Percentiles rank a stretch among this genome's conserved stretches.
Conservation (phyloP, 2,113 vertebrate genomes). For the Psittacus erithacus region DNA sequence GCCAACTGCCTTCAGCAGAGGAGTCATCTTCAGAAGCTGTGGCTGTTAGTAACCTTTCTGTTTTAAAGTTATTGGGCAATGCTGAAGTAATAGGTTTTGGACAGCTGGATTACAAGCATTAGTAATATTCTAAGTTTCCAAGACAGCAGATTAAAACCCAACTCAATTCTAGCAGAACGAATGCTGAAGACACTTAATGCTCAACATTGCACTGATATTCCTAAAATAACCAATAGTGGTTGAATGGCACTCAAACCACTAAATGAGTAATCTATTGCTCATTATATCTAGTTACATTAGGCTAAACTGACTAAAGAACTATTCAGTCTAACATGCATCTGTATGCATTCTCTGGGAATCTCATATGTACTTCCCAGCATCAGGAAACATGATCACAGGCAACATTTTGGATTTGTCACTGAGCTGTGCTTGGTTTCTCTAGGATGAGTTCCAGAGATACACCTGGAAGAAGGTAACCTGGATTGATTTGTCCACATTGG, state of each 20-base stretch:
- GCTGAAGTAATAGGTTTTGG: neutral
- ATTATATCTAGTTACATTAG: neutral
- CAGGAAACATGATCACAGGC: neutral
- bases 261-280: neutral
- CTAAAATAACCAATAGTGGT: neutral
- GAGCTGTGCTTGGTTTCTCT: neutral
- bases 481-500: slow-evolving; percentile 51
- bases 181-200: neutral
- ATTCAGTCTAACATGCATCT: neutral
- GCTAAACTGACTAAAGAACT: neutral
- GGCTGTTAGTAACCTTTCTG: neutral
- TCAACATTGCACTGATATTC: neutral
- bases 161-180: neutral
- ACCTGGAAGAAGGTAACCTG: slow-evolving; percentile 61
- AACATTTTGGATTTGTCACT: neutral
- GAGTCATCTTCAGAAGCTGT: neutral
- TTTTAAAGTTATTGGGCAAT: neutral
- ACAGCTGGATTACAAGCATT: neutral
- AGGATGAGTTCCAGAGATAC: slow-evolving; percentile 76
- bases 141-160: neutral
- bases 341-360: neutral
- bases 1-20: neutral
- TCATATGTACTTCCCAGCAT: neutral
- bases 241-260: neutral
- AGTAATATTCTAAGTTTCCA: neutral